Percentiles rank a stretch among this genome's conserved stretches.
phyloP scores from a whole-genome alignment of 2,113 vertebrate genomes.

The Aleadryas rufinucha region DNA sequence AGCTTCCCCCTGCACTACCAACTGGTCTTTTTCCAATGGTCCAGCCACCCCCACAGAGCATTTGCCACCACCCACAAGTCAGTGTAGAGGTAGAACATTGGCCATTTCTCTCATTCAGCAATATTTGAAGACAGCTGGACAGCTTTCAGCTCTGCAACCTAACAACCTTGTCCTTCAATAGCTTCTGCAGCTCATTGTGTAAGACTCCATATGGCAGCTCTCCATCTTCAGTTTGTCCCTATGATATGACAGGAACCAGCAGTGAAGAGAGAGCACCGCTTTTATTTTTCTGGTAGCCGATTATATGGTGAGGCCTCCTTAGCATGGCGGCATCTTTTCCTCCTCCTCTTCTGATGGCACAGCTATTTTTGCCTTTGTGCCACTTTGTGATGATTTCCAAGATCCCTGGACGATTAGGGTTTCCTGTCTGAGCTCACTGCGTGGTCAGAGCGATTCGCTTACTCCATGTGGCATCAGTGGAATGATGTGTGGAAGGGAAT shows the following conservation, averaged over 20 bases:
- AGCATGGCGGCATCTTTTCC: neutral
- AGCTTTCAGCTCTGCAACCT: neutral
- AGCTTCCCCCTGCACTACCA: neutral
- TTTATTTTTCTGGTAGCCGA: neutral
- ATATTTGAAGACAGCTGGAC: neutral
- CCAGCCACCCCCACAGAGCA: neutral
- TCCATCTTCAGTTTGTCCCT: neutral
- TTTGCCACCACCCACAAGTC: neutral
- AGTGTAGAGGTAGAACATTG: neutral
- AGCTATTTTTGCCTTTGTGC: neutral
- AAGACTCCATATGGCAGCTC: neutral
- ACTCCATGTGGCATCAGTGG: neutral
- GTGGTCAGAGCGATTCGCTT: neutral
- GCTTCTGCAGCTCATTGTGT: neutral
- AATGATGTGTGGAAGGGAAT: neutral
- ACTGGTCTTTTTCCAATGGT: neutral
- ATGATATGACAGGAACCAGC: neutral
- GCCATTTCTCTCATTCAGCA: neutral
- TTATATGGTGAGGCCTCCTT: neutral
- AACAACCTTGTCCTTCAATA: neutral
- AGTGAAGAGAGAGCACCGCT: neutral
- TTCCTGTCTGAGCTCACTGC: neutral
- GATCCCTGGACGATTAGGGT: neutral
- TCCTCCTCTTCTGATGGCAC: neutral
- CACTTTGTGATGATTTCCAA: neutral